Base-by-base conservation (phyloP, 2,888 invertebrate species). In the Mycalesis mineus region DNA sequence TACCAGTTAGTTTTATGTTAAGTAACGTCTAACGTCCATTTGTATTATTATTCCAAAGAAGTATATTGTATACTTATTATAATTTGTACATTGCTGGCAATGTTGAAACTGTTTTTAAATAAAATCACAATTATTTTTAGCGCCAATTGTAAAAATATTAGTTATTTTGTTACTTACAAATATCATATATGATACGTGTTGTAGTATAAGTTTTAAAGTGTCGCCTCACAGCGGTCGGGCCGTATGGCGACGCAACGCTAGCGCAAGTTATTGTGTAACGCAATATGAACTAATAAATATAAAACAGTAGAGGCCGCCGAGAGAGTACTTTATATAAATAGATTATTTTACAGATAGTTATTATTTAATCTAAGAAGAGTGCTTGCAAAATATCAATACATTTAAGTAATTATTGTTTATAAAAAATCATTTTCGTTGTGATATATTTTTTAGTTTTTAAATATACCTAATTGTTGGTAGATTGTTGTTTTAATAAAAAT, bases 41-140 rank as follows among this genome's bases (percentile, higher is more conserved):
- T 15, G 47, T 47, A 47, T 47, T 47, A 47, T 47, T 33, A 9
- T 33, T 15, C 47, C 47, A 47, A 47, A 47, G 47, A 31, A 31
- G 31, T 29, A 45, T 29, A 45, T 45, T 31, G 9, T 45, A 14
- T 13, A 14, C 9, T 15, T 45, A 45, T 15, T 15, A 13, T 39
- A 6, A 9, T 13, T 31, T 14, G 14, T 45, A 45, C 44, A 31
- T 45, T 45, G 45, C 31, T 14, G 31, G 45, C 45, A 45, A 45
- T 45, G 29, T 4, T 31, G 11, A 14, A 45, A 31, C 31, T 45
- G 29, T 31, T 31, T 45, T 45, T 1, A 14, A 44, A 42, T 28
- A 41, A 15, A 8, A n/a, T 40, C 15, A n/a, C 0, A 11, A 13
- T 29, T 42, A 42, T n/a, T 9, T n/a, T 13, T 31, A 31, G n/a